Base-by-base conservation (phyloP, 1,140 invertebrate species). In the Bombyx mandarina region DNA sequence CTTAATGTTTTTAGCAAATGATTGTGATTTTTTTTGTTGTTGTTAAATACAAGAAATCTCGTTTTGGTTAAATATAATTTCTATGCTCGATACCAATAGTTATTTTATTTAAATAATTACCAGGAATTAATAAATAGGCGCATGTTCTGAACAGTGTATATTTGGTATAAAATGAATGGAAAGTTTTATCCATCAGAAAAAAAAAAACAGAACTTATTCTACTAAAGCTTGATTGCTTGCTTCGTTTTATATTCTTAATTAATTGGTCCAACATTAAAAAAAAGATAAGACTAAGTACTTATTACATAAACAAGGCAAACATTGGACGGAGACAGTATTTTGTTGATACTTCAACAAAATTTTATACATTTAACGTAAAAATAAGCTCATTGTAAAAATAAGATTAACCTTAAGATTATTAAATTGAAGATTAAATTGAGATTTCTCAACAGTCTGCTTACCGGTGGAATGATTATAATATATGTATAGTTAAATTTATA, bases 121-220 rank as follows among this genome's bases (percentile, higher is more conserved):
- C 2, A 35, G 26, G 26, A 35, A 35, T 35, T 35, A 35, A 35
- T 35, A 35, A 35, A 35, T 45, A 51, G 43, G 8, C 12, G n/a
- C 1, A 8, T 4, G 18, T 58, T 66, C 46, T 63, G 52, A 51
- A 63, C 69, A 71, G 60, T 73, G 68, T 83, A 79, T 88, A 88
- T 88, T 88, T 85, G 78, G 82, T 86, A 79, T 81, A 86, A 80
- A 82, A 68, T 75, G 77, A 73, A 66, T 65, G 65, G 65, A 75
- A 71, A 73, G 57, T 75, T 73, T 69, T 59, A 66, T 66, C 71
- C 64, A 73, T 77, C 78, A 65, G 71, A 69, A 66, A 77, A 59
- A 77, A 59, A 65, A 43, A 68, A 69, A 58, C 69, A 51, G n/a
- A 51, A 35, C 50, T 51, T 35, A 9, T 49, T 35, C 22, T 35